Conservation (phyloP, 2,888 invertebrate genomes). For the Chouioia cunea region DNA sequence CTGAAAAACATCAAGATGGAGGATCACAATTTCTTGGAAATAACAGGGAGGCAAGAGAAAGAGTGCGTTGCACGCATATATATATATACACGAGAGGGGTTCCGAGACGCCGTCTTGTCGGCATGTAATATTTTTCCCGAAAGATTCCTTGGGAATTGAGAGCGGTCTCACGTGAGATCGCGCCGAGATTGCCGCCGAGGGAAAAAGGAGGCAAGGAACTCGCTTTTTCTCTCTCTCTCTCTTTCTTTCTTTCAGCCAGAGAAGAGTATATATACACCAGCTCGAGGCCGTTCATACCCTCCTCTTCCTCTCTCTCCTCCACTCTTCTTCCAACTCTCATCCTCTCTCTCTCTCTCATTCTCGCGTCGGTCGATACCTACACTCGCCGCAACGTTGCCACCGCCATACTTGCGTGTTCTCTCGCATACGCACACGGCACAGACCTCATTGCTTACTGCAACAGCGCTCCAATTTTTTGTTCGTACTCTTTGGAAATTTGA, state of each 20-base stretch:
- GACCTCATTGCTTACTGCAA: not conserved
- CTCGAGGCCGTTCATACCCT: conserved; percentile 47
- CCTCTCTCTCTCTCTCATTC: conserved; percentile 34
- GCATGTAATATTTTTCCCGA: conserved; percentile 41
- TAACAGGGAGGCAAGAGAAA: not conserved
- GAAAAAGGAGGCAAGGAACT: conserved; percentile 47
- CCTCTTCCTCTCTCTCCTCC: conserved; percentile 37
- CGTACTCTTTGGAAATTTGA: too few species aligned
- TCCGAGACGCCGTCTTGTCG: not conserved
- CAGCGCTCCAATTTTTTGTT: not conserved
- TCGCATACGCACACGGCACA: not conserved
- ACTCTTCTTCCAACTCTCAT: not conserved
- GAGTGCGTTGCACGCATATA: not conserved
- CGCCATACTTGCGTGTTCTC: not conserved
- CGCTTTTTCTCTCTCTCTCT: conserved; percentile 41
- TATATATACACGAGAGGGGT: not conserved
- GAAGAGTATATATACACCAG: conserved; percentile 46
- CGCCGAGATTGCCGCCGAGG: conserved; percentile 43
- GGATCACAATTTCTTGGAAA: not conserved
- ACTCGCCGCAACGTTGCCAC: not conserved
- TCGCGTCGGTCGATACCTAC: not conserved
- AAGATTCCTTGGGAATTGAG: conserved; percentile 48
- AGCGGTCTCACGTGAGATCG: conserved; percentile 44
- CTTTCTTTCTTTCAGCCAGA: conserved; percentile 43
- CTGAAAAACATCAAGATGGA: not conserved